These are phyloP conservation scores for Megalops cyprinoides DNA, from an alignment of 2,797 vertebrate species.

Conservation along the genomic window DNA sequence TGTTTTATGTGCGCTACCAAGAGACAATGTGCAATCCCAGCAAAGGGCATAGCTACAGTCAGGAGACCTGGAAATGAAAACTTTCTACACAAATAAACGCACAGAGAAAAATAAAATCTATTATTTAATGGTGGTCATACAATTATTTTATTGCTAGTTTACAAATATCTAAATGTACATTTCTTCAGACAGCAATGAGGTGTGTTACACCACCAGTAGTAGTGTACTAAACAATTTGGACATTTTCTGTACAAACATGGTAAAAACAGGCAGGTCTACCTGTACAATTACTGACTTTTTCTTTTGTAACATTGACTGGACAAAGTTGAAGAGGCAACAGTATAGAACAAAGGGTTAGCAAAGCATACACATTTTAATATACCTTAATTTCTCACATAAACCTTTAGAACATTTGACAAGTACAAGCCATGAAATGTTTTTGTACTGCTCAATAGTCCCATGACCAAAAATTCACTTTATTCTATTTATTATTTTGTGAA, in stretches of 20 bases:
- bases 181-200: slow-evolving; percentile 35
- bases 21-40: too few species aligned
- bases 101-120: slow-evolving; percentile 29
- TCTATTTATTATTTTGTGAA: neutral
- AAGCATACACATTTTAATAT: neutral
- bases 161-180: slow-evolving; percentile 44
- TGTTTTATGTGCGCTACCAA: too few species aligned
- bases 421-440: neutral
- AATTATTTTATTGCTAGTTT: slow-evolving; percentile 45
- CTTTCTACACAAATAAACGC: slow-evolving; percentile 21
- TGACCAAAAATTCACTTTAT: neutral
- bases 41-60: neutral
- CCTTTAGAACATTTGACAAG: neutral
- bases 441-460: neutral
- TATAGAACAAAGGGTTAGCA: neutral
- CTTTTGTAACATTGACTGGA: neutral
- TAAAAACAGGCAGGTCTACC: slow-evolving; percentile 30
- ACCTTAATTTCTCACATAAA: neutral
- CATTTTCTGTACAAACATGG: slow-evolving; percentile 43
- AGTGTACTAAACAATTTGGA: slow-evolving; percentile 23
- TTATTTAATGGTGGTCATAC: slow-evolving; percentile 36
- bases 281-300: slow-evolving; percentile 22
- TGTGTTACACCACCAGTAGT: slow-evolving; percentile 28
- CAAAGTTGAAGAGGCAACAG: neutral
- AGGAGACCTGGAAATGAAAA: neutral